Percentiles rank a stretch among this genome's conserved stretches.
Conservation (phyloP, 2,797 vertebrate genomes). For the Semaprochilodus insignis region DNA sequence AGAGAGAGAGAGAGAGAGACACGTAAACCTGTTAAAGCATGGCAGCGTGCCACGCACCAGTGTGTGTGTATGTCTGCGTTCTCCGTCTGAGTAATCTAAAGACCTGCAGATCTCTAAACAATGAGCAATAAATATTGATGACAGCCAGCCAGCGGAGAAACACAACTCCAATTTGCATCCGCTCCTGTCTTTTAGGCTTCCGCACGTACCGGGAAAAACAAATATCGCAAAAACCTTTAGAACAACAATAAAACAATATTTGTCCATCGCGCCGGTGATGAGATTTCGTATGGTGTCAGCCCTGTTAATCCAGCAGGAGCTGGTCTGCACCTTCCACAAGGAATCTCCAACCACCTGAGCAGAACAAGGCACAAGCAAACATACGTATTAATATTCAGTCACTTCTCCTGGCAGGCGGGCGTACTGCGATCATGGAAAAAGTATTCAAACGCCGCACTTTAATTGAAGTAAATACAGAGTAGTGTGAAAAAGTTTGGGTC, state of each 20-base stretch:
- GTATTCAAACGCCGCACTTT: too few species aligned
- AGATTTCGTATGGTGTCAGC: background rate
- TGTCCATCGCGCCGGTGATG: background rate
- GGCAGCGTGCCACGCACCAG: conserved; percentile 17
- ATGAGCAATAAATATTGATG: conserved; percentile 66
- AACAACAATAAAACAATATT: conserved; percentile 53
- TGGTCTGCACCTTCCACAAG: conserved; percentile 4
- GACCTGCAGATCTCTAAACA: conserved; percentile 48
- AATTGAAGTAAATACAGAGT: too few species aligned
- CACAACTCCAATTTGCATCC: conserved; percentile 12
- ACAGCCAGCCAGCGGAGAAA: conserved; percentile 12
- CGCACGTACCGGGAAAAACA: conserved; percentile 30
- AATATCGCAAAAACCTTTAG: conserved; percentile 50
- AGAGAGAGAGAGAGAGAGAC: conserved; percentile 51
- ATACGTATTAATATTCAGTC: conserved; percentile 28
- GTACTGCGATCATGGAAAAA: background rate
- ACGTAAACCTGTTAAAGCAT: conserved; percentile 55
- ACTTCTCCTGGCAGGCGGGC: conserved; percentile 23
- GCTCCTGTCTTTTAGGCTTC: conserved; percentile 17
- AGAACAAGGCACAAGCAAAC: background rate
- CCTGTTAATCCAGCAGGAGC: conserved; percentile 19
- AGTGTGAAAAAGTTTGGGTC: too few species aligned
- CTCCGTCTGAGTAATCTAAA: conserved; percentile 40
- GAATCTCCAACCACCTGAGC: conserved; percentile 35
- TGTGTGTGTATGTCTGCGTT: conserved; percentile 20